Conservation (phyloP, 2,113 vertebrate genomes). For the Strix uralensis region DNA sequence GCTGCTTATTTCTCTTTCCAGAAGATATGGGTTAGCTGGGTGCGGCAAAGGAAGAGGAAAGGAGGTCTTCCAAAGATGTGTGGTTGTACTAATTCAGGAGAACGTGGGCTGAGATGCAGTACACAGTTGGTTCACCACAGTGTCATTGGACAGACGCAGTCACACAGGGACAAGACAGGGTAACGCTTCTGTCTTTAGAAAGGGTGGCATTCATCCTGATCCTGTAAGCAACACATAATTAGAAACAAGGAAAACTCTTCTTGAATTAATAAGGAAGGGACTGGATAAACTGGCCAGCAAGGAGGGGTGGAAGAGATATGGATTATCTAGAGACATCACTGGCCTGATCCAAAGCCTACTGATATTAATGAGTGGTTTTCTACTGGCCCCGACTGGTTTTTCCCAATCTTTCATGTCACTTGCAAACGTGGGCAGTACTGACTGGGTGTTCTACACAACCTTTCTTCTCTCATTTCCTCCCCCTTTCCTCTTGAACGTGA, state of each 20-base stretch:
- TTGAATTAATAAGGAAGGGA: not conserved
- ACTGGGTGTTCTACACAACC: not conserved
- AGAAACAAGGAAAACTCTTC: not conserved
- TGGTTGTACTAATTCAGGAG: not conserved
- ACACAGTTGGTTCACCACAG: not conserved
- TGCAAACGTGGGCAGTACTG: not conserved
- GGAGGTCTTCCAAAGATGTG: not conserved
- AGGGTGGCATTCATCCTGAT: not conserved
- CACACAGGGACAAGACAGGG: fast-evolving
- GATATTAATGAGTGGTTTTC: not conserved
- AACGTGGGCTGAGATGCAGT: not conserved
- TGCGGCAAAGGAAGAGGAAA: not conserved
- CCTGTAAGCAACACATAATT: not conserved
- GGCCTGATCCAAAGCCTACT: not conserved
- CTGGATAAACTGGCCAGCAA: not conserved
- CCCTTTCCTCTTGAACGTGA: not conserved
- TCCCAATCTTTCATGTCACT: not conserved
- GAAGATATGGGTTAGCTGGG: not conserved
- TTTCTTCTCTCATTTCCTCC: not conserved
- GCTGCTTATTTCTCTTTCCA: not conserved
- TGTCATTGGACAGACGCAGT: not conserved
- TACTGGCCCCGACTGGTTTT: not conserved
- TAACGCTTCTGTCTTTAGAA: not conserved
- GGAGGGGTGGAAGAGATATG: not conserved
- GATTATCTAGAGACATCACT: not conserved